These are phyloP conservation scores for Sinocyclocheilus anshuiensis DNA, from an alignment of 2,113 vertebrate species.

Conservation along the genomic window DNA sequence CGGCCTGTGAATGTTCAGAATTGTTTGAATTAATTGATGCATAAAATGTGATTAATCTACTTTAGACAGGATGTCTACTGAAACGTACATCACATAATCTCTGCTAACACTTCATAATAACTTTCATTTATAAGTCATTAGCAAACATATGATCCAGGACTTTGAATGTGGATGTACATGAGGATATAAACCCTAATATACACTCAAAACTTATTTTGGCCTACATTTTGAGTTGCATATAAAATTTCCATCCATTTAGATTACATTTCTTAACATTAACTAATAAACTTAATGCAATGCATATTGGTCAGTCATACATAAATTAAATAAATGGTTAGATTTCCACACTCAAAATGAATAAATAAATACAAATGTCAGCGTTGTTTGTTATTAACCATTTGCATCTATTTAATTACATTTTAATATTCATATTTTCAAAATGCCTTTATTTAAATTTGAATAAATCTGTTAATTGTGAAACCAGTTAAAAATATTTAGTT, in stretches of 20 bases:
- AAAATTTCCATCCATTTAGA: no score
- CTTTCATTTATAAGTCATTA: conserved; percentile 20
- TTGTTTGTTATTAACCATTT: background rate
- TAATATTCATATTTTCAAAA: background rate
- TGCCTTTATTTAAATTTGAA: no score
- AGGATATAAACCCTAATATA: background rate
- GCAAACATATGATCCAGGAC: background rate
- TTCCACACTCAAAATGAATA: no score
- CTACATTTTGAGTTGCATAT: background rate
- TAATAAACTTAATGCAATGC: background rate
- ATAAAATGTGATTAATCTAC: conserved; percentile 37
- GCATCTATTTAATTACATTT: no score
- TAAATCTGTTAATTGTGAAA: conserved; percentile 47
- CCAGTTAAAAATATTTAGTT: no score
- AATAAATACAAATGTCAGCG: no score
- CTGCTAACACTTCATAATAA: background rate
- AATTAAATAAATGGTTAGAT: no score
- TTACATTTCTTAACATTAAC: background rate
- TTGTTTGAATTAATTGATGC: conserved; percentile 7
- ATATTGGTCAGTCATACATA: no score
- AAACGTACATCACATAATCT: background rate
- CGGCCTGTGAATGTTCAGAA: conserved; percentile 31
- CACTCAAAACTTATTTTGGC: background rate
- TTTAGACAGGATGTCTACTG: background rate
- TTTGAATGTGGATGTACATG: background rate